Evolutionary conservation across 1,140 invertebrate genomes (phyloP).

Genomic region (Aphaenogaster rudis): DNA sequence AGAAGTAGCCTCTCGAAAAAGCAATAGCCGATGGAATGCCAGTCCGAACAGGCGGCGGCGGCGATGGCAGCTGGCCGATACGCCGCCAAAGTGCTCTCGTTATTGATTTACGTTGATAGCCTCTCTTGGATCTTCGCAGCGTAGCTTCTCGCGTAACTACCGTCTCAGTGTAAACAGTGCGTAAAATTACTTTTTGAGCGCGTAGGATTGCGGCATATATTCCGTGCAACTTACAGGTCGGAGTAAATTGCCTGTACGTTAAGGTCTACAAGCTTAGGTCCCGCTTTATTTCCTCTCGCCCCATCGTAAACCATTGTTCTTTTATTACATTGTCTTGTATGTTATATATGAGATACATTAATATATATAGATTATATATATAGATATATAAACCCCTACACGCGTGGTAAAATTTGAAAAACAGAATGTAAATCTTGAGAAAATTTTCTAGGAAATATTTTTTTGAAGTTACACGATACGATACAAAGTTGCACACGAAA

Average conservation of each 20-base stretch:
- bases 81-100: constrained; percentile 81
- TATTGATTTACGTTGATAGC: constrained; percentile 85
- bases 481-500: background rate
- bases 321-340: constrained; percentile 1
- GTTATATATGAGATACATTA: background rate
- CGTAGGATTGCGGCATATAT: constrained; percentile 19
- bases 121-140: constrained; percentile 78
- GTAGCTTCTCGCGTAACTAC: constrained; percentile 48
- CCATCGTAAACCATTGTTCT: constrained; percentile 44
- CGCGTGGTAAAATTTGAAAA: background rate
- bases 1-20: constrained; percentile 71
- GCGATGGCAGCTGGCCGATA: constrained; percentile 81
- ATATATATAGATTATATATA: background rate
- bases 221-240: constrained; percentile 15
- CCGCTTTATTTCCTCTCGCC: constrained; percentile 4
- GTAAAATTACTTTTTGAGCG: constrained; percentile 76
- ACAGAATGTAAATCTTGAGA: background rate
- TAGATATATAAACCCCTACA: background rate
- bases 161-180: constrained; percentile 75
- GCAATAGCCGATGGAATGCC: constrained; percentile 80
- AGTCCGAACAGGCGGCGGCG: constrained; percentile 20
- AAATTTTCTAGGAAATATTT: background rate
- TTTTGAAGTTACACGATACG: background rate
- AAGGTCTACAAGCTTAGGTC: constrained; percentile 12
- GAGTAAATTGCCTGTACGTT: constrained; percentile 64